Percentiles rank a stretch among this genome's conserved stretches.
These are phyloP conservation scores for Nephrocerus scutellatus DNA, from an alignment of 2,888 invertebrate genomes.

Conservation along the genomic window DNA sequence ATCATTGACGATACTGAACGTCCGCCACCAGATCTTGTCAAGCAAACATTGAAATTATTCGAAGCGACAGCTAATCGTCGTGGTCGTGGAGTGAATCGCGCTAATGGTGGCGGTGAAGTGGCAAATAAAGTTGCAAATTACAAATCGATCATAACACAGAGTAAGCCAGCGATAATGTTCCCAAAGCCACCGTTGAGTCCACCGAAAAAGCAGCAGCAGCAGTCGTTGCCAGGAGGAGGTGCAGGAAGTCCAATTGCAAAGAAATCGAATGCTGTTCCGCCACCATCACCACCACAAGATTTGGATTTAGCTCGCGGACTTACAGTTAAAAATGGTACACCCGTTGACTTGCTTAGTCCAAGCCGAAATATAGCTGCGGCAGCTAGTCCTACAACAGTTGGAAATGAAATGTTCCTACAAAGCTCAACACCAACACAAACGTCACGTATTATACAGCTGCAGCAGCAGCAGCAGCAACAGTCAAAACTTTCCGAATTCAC, in stretches of 20 bases:
- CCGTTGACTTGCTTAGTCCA: too few relatives aligned
- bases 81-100: slow-evolving; percentile 45
- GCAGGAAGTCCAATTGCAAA: slow-evolving; percentile 22
- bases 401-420: slow-evolving; percentile 5
- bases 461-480: slow-evolving; percentile 14
- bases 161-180: slow-evolving; percentile 50
- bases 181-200: slow-evolving; percentile 49
- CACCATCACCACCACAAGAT: slow-evolving; percentile 12
- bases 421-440: slow-evolving; percentile 14
- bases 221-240: background rate
- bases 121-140: slow-evolving; percentile 60
- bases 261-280: slow-evolving; percentile 4
- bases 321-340: too few relatives aligned
- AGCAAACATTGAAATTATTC: slow-evolving; percentile 76
- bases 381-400: background rate
- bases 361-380: too few relatives aligned
- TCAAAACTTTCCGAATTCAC: slow-evolving; percentile 4
- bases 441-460: slow-evolving; percentile 3
- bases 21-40: slow-evolving; percentile 84
- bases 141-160: slow-evolving; percentile 56
- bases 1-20: slow-evolving; percentile 68
- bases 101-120: slow-evolving; percentile 50
- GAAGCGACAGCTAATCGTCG: slow-evolving; percentile 59
- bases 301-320: too few relatives aligned
- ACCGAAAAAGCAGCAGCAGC: slow-evolving; percentile 23